Evolutionary conservation across 2,888 invertebrate species (phyloP).

Genomic region (Drosophila macrospina): DNA sequence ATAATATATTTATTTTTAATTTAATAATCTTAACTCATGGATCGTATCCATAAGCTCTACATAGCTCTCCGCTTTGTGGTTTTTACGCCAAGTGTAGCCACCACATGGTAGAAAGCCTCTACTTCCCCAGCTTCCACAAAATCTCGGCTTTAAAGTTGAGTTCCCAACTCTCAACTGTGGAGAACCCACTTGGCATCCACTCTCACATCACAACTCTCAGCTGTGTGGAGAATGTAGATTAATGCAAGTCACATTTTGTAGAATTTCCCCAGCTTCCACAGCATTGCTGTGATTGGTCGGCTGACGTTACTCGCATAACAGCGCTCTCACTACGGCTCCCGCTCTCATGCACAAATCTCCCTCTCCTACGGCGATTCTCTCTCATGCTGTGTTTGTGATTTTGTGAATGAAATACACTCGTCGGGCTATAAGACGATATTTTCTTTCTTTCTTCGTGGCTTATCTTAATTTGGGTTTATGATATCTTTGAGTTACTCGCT

Average conservation of each 20-base stretch:
- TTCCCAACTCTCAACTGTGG: slow-evolving; percentile 26
- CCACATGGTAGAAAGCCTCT: background rate
- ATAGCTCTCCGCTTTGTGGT: slow-evolving; percentile 18
- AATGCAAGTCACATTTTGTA: slow-evolving; percentile 27
- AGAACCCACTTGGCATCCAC: slow-evolving; percentile 41
- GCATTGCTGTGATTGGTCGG: slow-evolving; percentile 63
- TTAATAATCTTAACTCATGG: background rate
- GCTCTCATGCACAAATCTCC: slow-evolving; percentile 11
- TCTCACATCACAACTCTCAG: slow-evolving; percentile 29
- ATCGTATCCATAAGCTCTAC: slow-evolving; percentile 16
- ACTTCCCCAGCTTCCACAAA: slow-evolving; percentile 40
- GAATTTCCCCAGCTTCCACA: slow-evolving; percentile 53
- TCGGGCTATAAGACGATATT: slow-evolving; percentile 35
- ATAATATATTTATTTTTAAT: background rate
- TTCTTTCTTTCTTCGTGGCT: slow-evolving; percentile 58
- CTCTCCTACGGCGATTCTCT: slow-evolving; percentile 14
- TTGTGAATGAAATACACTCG: slow-evolving; percentile 69
- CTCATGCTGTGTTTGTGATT: slow-evolving; percentile 28
- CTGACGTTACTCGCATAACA: slow-evolving; percentile 9
- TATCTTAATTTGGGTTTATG: slow-evolving; percentile 77
- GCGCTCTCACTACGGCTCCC: slow-evolving; percentile 8
- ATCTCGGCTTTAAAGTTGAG: slow-evolving; percentile 31
- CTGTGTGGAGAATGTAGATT: slow-evolving; percentile 28
- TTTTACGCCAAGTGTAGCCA: slow-evolving; percentile 4
- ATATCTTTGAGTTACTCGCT: slow-evolving; percentile 61